A percentile compares a stretch with the other conserved stretches of the same genome.
These are phyloP conservation scores for Nibea albiflora DNA, from an alignment of 2,113 vertebrate genomes.

Conservation along the genomic window DNA sequence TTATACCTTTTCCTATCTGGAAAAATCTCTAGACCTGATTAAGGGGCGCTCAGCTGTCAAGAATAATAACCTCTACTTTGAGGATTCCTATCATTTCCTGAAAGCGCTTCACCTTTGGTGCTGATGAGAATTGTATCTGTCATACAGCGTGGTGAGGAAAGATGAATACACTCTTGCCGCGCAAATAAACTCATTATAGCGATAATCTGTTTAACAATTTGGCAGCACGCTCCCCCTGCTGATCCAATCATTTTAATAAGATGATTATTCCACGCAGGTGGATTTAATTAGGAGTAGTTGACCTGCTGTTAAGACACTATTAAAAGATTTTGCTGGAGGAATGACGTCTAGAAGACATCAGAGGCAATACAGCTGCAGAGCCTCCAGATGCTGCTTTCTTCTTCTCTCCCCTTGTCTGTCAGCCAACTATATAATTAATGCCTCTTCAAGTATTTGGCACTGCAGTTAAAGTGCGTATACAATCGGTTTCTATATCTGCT, in stretches of 20 bases:
- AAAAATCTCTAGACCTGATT: slow-evolving; percentile 3
- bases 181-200: slow-evolving; percentile 82
- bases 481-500: slow-evolving; percentile 36
- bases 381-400: slow-evolving; percentile 44
- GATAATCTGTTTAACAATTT: slow-evolving; percentile 75
- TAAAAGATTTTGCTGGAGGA: slow-evolving; percentile 60
- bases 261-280: slow-evolving; percentile 79
- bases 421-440: slow-evolving; percentile 47
- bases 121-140: slow-evolving; percentile 53
- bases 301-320: slow-evolving; percentile 74
- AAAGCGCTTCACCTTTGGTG: slow-evolving; percentile 27
- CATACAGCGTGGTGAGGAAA: slow-evolving; percentile 36
- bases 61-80: slow-evolving; percentile 38
- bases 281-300: slow-evolving; percentile 77
- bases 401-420: slow-evolving; percentile 8
- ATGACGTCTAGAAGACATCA: slow-evolving; percentile 24
- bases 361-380: slow-evolving; percentile 27
- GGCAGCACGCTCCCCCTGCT: slow-evolving; percentile 54
- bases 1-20: not conserved
- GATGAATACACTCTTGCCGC: slow-evolving; percentile 64
- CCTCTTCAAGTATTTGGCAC: slow-evolving; percentile 14
- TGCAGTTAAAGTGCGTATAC: not conserved
- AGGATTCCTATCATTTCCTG: slow-evolving; percentile 24
- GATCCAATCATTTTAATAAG: slow-evolving; percentile 80
- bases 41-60: slow-evolving; percentile 25